Conservation (phyloP, 2,888 invertebrate genomes). For the Heteropelma amictum region DNA sequence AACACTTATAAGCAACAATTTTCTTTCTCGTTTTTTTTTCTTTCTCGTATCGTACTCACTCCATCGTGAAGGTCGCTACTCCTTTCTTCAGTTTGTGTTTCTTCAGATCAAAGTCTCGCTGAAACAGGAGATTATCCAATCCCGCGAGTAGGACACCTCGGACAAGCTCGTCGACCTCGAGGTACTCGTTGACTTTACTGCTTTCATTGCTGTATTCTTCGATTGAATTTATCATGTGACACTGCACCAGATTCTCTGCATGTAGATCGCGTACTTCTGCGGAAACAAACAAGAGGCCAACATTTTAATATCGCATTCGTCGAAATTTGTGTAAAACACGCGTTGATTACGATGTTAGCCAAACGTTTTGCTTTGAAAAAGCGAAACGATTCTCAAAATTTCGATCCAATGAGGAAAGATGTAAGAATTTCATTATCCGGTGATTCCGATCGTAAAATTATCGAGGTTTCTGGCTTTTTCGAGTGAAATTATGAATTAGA, state of each 20-base stretch:
- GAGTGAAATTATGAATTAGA: not conserved
- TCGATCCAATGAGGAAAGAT: too few species aligned
- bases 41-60: conserved; percentile 76
- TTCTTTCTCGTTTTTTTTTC: not conserved
- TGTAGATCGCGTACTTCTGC: conserved; percentile 81
- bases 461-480: too few species aligned
- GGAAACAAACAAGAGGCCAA: conserved; percentile 55
- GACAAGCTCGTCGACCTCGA: conserved; percentile 81
- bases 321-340: not conserved
- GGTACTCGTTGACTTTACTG: conserved; percentile 78
- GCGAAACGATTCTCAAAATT: too few species aligned
- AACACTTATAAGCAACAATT: not conserved
- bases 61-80: conserved; percentile 78
- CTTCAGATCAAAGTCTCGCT: conserved; percentile 78
- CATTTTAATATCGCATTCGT: not conserved
- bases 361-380: too few species aligned
- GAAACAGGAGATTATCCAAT: conserved; percentile 80
- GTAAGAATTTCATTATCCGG: too few species aligned
- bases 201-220: conserved; percentile 63
- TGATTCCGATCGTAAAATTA: too few species aligned
- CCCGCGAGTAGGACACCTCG: conserved; percentile 82
- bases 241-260: conserved; percentile 79
- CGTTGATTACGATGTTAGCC: too few species aligned
- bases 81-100: conserved; percentile 80
- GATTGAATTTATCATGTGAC: conserved; percentile 74